phyloP scores from a whole-genome alignment of 2,113 vertebrate species.

The Damaliscus lunatus region DNA sequence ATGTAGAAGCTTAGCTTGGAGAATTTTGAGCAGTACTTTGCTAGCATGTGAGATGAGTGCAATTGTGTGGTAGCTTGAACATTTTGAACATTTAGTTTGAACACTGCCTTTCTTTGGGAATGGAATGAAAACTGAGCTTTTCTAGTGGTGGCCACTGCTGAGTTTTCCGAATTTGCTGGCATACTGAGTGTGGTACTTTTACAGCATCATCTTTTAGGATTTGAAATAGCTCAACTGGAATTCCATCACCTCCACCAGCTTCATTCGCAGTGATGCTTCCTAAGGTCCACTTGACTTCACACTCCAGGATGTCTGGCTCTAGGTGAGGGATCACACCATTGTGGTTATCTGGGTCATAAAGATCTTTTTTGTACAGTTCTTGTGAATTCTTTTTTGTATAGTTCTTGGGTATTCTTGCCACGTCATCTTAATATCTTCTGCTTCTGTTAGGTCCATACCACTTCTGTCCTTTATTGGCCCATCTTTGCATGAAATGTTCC shows the following conservation, averaged over 20 bases:
- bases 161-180: background rate
- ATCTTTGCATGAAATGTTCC: background rate
- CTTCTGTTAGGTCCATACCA: background rate
- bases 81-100: background rate
- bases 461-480: background rate
- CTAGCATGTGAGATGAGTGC: background rate
- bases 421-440: background rate
- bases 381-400: background rate
- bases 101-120: background rate
- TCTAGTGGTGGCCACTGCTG: background rate
- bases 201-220: background rate
- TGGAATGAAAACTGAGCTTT: background rate
- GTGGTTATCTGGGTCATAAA: background rate
- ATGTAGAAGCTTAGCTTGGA: background rate
- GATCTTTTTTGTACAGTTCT: background rate
- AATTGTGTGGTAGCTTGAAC: background rate
- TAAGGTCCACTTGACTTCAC: background rate
- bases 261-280: background rate
- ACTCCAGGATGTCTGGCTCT: background rate
- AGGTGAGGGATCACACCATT: background rate
- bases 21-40: background rate
- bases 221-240: background rate
- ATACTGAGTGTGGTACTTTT: background rate
- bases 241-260: background rate
- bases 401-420: background rate